Evolutionary conservation across 2,888 invertebrate species (phyloP), one percentile per base, ranked within the genome.

Genomic region (Mimachlamys varia): DNA sequence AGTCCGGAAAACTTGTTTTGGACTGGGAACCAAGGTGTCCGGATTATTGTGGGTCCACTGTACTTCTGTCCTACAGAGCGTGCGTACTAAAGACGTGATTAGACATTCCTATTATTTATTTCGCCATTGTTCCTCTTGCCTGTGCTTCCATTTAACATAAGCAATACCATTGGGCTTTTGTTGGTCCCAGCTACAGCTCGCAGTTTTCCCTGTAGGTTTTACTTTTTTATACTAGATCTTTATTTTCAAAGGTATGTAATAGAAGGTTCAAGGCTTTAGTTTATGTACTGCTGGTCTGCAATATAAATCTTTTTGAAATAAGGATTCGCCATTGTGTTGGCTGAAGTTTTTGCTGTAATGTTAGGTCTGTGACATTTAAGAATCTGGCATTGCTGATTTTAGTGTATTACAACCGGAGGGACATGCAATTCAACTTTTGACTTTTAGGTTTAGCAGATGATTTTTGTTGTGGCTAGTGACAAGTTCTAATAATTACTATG

Each of bases 51-150:
- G n/a, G n/a, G n/a, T n/a, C n/a, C n/a, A n/a, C n/a, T n/a, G n/a
- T n/a, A n/a, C 12, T 27, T 33, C 76, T 76, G 10, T 53, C 53
- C 7, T 44, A 44, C 44, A 44, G 44, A 22, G n/a, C n/a, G n/a
- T n/a, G n/a, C n/a, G 22, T 62, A 22, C 62, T 62, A 13, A 76
- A 27, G 76, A 76, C 33, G 33, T 76, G 27, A 13, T 27, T 76
- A 76, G 76, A 76, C 76, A 76, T 76, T 76, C 76, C 76, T 76
- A 33, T 27, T 76, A 76, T 76, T 76, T 76, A 76, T 76, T 76
- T 76, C 13, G 27, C 15, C 15, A 27, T 76, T 76, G 33, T 76
- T 76, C 33, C 27, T 22, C 58, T 58, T 58, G 58, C 58, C 58
- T 58, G 19, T 58, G 19, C 76, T 76, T 76, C 76, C 76, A 33